Conservation (phyloP, 2,113 vertebrate species). For the Pavo muticus region DNA sequence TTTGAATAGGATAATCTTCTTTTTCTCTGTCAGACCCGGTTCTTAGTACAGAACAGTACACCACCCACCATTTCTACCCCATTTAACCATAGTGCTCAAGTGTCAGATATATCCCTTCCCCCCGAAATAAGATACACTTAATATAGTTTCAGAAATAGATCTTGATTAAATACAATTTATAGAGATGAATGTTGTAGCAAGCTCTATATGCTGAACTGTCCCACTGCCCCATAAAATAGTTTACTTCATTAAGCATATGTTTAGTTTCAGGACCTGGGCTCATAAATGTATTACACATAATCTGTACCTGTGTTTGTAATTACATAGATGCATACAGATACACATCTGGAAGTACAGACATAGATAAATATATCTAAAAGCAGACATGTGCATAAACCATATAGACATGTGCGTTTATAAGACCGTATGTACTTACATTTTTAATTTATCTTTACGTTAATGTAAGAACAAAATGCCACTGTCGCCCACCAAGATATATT, state of each 20-base stretch:
- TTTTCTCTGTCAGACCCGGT: background rate
- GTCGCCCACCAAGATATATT: slow-evolving; percentile 27
- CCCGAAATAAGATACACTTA: background rate
- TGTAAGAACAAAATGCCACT: slow-evolving; percentile 13
- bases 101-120: background rate
- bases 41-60: slow-evolving; percentile 2
- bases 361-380: background rate
- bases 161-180: background rate
- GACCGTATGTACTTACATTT: background rate
- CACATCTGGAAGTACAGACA: background rate
- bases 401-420: background rate
- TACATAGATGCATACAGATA: background rate
- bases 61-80: background rate
- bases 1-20: slow-evolving; percentile 30
- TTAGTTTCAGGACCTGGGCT: background rate
- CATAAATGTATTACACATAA: background rate
- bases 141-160: background rate
- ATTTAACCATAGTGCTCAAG: background rate
- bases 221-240: background rate
- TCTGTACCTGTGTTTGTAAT: background rate
- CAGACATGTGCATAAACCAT: background rate
- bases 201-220: background rate
- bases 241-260: background rate
- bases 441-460: slow-evolving; percentile 13
- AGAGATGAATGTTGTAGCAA: background rate